Conservation (phyloP, 2,888 invertebrate species). For the Tetranychus piercei region DNA sequence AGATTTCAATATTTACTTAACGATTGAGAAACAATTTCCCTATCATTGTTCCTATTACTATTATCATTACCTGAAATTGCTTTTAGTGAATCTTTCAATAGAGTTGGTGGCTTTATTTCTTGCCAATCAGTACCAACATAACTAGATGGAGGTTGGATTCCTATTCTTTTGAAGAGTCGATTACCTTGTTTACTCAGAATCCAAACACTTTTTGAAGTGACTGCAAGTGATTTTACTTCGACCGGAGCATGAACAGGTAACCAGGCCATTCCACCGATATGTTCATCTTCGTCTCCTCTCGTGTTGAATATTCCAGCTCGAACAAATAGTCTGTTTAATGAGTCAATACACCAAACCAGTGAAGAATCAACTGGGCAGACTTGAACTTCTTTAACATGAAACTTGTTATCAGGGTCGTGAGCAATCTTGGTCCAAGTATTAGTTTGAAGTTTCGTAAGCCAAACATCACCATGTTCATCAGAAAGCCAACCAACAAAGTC, state of each 20-base stretch:
- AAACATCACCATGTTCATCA: not conserved
- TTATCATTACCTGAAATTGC: not conserved
- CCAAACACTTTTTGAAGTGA: not conserved
- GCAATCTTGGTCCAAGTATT: not conserved
- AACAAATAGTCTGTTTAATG: not conserved
- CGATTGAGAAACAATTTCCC: too few species aligned
- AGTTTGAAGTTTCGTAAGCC: not conserved
- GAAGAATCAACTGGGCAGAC: conserved; percentile 1
- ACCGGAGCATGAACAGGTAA: not conserved
- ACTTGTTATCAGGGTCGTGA: not conserved
- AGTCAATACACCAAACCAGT: not conserved
- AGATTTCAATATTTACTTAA: too few species aligned
- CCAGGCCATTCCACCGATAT: conserved; percentile 6
- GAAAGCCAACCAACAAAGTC: not conserved
- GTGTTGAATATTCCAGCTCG: not conserved
- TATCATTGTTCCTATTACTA: too few species aligned
- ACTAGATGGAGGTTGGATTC: not conserved
- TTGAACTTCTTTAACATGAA: not conserved
- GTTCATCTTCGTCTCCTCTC: not conserved
- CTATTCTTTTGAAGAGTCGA: conserved; percentile 1
- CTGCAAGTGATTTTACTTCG: not conserved
- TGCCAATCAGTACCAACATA: conserved; percentile 1
- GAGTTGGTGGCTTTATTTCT: not conserved
- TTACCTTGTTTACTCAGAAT: not conserved
- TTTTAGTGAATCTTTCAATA: conserved; percentile 2